Evolutionary conservation across 2,797 vertebrate species (phyloP).

Genomic region (Amblyraja radiata): DNA sequence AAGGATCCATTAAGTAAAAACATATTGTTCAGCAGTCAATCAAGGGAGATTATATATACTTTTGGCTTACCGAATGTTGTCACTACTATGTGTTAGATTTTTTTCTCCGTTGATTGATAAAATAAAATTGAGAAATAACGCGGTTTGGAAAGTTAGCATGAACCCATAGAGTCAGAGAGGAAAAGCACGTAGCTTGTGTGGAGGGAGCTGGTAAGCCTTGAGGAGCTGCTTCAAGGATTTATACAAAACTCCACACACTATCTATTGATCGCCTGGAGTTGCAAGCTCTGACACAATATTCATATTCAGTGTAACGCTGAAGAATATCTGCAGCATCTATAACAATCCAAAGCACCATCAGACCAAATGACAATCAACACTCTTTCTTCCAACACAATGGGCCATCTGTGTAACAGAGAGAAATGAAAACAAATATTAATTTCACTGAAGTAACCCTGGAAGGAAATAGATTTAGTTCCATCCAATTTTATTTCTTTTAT

Average conservation of each 20-base stretch:
- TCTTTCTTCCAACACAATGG: constrained; percentile 60
- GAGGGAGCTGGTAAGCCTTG: constrained; percentile 63
- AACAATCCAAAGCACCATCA: constrained; percentile 68
- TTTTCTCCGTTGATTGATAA: constrained; percentile 66
- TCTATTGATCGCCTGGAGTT: constrained; percentile 69
- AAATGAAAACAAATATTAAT: neutral
- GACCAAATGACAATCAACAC: constrained; percentile 75
- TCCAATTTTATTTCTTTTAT: constrained; percentile 10
- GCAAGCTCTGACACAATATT: constrained; percentile 66
- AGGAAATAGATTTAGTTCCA: constrained; percentile 8
- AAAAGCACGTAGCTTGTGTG: constrained; percentile 61
- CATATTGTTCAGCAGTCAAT: neutral
- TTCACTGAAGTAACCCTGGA: neutral
- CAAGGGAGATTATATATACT: too few species aligned
- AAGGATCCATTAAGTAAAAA: neutral
- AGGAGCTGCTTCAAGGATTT: constrained; percentile 70
- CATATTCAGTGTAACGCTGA: constrained; percentile 68
- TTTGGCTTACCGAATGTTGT: constrained; percentile 71
- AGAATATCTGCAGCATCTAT: constrained; percentile 65
- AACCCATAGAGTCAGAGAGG: constrained; percentile 69
- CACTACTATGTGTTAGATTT: constrained; percentile 63
- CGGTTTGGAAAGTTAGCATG: constrained; percentile 70
- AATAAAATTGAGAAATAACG: constrained; percentile 65
- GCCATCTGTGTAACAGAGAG: constrained; percentile 58
- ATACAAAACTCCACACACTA: constrained; percentile 67